Conservation (phyloP, 2,888 invertebrate species). For the Fissipunctia ypsillon region DNA sequence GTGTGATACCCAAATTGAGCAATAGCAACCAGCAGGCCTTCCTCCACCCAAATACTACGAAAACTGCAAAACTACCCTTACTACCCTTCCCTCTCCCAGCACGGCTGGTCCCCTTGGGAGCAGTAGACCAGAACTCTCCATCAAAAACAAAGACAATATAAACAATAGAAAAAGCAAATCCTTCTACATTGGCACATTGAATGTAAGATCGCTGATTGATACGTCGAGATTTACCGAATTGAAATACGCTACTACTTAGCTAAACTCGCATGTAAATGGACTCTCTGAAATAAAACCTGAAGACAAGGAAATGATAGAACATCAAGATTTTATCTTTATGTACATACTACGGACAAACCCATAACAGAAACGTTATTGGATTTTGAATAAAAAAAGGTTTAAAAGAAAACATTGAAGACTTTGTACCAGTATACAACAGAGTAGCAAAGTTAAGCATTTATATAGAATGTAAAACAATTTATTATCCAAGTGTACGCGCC, state of each 20-base stretch:
- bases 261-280: neutral
- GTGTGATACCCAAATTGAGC: neutral
- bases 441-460: neutral
- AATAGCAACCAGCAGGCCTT: conserved; percentile 3
- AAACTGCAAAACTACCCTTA: neutral
- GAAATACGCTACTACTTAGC: neutral
- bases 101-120: conserved; percentile 12
- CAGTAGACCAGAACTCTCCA: conserved; percentile 16
- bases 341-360: conserved; percentile 7
- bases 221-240: neutral
- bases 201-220: conserved; percentile 9
- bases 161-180: conserved; percentile 8
- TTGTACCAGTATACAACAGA: conserved; percentile 3
- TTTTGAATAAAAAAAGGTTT: conserved; percentile 9
- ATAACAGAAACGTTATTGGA: conserved; percentile 12
- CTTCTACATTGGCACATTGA: conserved; percentile 8
- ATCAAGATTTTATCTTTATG: neutral
- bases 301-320: neutral
- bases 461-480: neutral
- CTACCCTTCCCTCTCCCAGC: conserved; percentile 1
- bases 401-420: neutral
- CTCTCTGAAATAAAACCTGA: neutral
- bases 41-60: too few relatives aligned
- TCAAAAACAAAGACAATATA: neutral
- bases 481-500: conserved; percentile 3